Evolutionary conservation across 2,113 vertebrate species (phyloP).

Genomic region (Mionectes macconnelli): DNA sequence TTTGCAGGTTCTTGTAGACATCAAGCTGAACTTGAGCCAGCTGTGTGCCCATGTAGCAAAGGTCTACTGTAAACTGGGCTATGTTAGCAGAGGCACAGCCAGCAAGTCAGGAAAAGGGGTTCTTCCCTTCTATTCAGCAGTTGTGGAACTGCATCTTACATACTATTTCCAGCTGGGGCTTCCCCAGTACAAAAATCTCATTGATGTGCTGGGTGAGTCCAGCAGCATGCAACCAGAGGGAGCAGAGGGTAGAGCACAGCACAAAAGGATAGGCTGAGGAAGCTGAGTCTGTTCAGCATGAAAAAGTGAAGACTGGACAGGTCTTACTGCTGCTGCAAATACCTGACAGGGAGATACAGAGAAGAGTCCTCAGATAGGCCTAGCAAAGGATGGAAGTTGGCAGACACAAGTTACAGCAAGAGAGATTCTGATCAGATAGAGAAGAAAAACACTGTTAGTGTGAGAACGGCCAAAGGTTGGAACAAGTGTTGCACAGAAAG

Average conservation of each 20-base stretch:
- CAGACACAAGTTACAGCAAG: background rate
- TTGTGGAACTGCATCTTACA: background rate
- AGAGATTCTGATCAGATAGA: background rate
- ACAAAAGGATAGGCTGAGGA: background rate
- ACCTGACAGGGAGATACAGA: accelerated
- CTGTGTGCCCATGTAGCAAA: background rate
- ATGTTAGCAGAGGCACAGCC: background rate
- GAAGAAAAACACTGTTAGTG: background rate
- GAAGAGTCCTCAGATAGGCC: background rate
- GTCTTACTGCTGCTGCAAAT: background rate
- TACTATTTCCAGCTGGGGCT: background rate
- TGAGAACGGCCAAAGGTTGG: background rate
- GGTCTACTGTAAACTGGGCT: background rate
- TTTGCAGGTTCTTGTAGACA: background rate
- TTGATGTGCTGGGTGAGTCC: background rate
- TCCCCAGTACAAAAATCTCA: background rate
- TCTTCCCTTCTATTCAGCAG: background rate
- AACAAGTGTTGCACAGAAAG: background rate
- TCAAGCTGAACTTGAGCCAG: background rate
- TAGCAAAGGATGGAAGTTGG: background rate
- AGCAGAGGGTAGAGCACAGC: background rate
- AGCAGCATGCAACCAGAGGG: background rate
- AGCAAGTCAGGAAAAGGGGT: background rate
- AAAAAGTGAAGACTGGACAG: background rate
- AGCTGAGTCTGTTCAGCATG: background rate